Base-by-base conservation (phyloP, 2,888 invertebrate genomes). In the Drosophila hamatofila region DNA sequence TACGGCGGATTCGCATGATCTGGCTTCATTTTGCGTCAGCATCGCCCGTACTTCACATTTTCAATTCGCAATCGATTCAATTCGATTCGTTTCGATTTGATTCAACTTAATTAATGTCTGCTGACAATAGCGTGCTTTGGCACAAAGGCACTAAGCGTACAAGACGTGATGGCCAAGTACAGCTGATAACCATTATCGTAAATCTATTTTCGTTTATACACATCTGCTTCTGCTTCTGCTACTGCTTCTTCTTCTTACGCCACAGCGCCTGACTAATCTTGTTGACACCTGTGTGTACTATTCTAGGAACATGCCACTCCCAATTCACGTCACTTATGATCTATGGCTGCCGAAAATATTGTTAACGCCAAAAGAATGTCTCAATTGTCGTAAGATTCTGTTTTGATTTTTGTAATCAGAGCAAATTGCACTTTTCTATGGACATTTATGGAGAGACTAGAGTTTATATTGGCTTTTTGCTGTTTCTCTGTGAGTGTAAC, bases 21-120 rank as follows among this genome's bases (percentile, higher is more conserved):
- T 41, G 61, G 56, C 59, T 49, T 46, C 52, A 21, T 72, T 76
- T 79, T 78, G 72, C 78, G 78, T 78, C 78, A 78, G 76, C 68
- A 75, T 72, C 79, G 75, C 21, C 51, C 37, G 46, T 51, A 79
- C 66, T 75, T 57, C 64, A 71, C 21, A 23, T 44, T 59, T 25
- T 44, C 46, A 27, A 39, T 57, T 69, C 35, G n/a, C 48, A 48
- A 48, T 48, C 48, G 48, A 27, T 27, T 48, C 48, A n/a, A n/a
- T 49, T 27, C 48, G 25, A 46, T 46, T 30, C 48, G 27, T 12
- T 27, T 30, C 27, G 11, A 6, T 48, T 48, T 49, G 30, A 49
- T 33, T 49, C 18, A 27, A 49, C 49, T 49, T 33, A 30, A 48
- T 60, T 61, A 21, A 39, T 46, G 25, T 67, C 52, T 61, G 41